Base-by-base conservation (phyloP, 2,113 vertebrate genomes). In the Ageneiosus marmoratus region DNA sequence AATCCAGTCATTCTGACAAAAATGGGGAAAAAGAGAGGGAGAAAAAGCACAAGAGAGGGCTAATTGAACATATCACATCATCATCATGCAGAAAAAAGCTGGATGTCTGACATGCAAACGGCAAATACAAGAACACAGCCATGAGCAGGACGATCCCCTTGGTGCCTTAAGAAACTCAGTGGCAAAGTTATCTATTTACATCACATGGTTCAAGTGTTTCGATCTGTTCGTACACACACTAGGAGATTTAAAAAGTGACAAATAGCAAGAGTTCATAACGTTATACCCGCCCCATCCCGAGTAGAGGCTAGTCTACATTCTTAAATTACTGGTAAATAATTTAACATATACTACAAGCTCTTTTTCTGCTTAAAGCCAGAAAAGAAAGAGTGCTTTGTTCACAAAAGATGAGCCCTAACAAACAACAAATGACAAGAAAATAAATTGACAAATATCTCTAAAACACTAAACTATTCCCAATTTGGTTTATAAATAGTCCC, bases 271-370 rank as follows among this genome's bases (percentile, higher is more conserved):
- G 63, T 83, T 84, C 76, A 55, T 84, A 77, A 77, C 34, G 53
- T 79, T 58, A 48, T 87, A 80, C 79, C 58, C 60, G 50, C 85
- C 81, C 67, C 50, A 60, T 77, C 62, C 83, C 94, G 92, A 90
- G 92, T 88, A 93, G 93, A 96, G 94, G 94, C 95, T 97, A 97
- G 91, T 95, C 96, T 97, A 97, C 95, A 95, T 96, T 96, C 95
- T 95, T 94, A 95, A 95, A 95, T 95, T 93, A 95, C 92, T 89
- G 89, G 91, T 92, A 94, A 96, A 93, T 93, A 84, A 91, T 93
- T 93, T 91, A 94, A 92, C 84, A 84, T 92, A 94, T 93, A 89
- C 92, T 93, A 94, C 94, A 94, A 88, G 86, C 88, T 91, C 88
- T 90, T 89, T 85, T 90, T 91, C 89, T 94, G 89, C 87, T 84